Base-by-base conservation (phyloP, 2,113 vertebrate genomes). In the Rhynchomys soricoides region DNA sequence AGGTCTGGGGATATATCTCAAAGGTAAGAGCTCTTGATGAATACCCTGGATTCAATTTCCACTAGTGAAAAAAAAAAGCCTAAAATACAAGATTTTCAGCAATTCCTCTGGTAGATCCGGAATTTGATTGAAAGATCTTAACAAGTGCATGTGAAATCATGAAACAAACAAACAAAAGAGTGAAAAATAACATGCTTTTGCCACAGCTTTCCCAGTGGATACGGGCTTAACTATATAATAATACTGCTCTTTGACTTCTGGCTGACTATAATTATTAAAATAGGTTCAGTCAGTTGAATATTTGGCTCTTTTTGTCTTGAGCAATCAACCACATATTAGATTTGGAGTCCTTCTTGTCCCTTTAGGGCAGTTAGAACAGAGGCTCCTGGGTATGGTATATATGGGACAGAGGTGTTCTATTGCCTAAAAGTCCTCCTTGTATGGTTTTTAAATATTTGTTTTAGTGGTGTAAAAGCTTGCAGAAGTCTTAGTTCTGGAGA, bases 381-480 rank as follows among this genome's bases (percentile, higher is more conserved):
- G 59, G 10, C 4, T 78, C 37, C 16, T 70, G n/a, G 66, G 43
- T n/a, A 11, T 78, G 11, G 34, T 12, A 21, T 75, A 7, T 75
- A 12, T 11, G 13, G 34, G 24, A 34, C 17, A 70, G 82, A 31
- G 3, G 22, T 86, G 59, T 40, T 91, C 45, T 82, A 15, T 89
- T 78, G 31, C 55, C 13, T 68, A 45, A 55, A 21, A 48, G 62
- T 43, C 22, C 43, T 57, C 24, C 12, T 75, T 87, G 57, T 89
- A 37, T 57, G 37, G n/a, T n/a, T n/a, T 89, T 59, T 82, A 24
- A 17, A 31, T 91, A 68, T 90, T 95, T 90, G 50, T 4, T 78
- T 43, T 45, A 45, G 78, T 78, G 40, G 24, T 77, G 66, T 92
- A 37, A 92, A 43, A 92, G 19, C 62, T 95, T 92, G 59, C n/a